Evolutionary conservation across 2,888 invertebrate genomes (phyloP).

Genomic region (Vesta saturnalis): DNA sequence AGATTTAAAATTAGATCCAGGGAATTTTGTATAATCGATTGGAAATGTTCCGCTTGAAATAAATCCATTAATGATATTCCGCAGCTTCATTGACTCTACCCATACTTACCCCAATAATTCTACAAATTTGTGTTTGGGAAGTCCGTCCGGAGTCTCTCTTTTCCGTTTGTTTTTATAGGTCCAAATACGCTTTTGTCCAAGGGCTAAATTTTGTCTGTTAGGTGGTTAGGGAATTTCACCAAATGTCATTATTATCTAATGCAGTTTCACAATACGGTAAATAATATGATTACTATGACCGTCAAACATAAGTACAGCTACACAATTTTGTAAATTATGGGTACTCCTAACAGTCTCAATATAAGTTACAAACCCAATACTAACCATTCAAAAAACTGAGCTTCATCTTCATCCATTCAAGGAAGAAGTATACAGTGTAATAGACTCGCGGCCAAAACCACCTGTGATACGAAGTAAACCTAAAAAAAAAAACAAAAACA

Average conservation of each 20-base stretch:
- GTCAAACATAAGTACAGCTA: background rate
- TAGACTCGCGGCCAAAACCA: constrained; percentile 44
- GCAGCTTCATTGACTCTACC: too few species aligned
- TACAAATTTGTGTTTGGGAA: too few species aligned
- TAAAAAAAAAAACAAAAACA: background rate
- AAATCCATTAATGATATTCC: too few species aligned
- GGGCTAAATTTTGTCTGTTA: background rate
- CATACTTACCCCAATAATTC: too few species aligned
- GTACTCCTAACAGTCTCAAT: background rate
- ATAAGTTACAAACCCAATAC: background rate
- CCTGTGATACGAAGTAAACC: constrained; percentile 37
- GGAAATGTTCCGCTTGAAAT: too few species aligned
- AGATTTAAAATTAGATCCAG: too few species aligned
- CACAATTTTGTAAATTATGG: background rate
- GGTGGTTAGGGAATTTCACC: background rate
- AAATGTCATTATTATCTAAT: background rate
- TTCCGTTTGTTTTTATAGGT: background rate
- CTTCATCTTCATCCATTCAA: constrained; percentile 20
- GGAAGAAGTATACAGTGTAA: constrained; percentile 37
- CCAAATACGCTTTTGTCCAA: background rate
- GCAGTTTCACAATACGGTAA: too few species aligned
- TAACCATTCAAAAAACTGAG: background rate
- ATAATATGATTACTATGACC: background rate
- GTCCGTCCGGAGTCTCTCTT: too few species aligned
- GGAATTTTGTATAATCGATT: too few species aligned